Evolutionary conservation across 2,797 vertebrate species (phyloP).

Genomic region (Myotis vivesi): DNA sequence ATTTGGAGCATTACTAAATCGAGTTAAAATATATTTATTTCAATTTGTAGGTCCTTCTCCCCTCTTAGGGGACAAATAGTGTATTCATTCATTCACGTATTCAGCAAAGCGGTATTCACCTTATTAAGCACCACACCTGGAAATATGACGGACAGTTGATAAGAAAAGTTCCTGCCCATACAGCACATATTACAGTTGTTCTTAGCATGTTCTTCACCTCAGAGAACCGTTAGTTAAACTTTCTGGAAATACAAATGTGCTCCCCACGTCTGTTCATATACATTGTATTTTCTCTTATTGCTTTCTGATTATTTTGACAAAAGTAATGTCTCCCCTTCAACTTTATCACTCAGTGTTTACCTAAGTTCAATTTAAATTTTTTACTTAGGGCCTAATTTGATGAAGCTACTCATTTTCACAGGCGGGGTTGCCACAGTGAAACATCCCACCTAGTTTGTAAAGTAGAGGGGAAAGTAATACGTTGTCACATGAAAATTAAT

Average conservation of each 20-base stretch:
- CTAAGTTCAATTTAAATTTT: background rate
- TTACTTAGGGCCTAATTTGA: background rate
- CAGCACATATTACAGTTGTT: background rate
- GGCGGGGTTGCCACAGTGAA: background rate
- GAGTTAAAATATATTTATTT: background rate
- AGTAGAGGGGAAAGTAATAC: background rate
- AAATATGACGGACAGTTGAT: background rate
- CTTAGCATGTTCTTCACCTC: background rate
- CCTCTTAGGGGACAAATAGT: background rate
- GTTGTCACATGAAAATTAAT: slow-evolving; percentile 52
- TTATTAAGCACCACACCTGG: background rate
- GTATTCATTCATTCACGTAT: background rate
- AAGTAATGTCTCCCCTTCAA: background rate
- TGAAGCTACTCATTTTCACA: slow-evolving; percentile 15
- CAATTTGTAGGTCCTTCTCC: background rate
- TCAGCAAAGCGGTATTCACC: background rate
- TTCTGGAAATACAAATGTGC: background rate
- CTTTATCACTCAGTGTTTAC: background rate
- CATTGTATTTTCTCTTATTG: background rate
- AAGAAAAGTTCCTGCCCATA: background rate
- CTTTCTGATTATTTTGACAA: background rate
- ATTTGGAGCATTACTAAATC: background rate
- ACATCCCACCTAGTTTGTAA: slow-evolving; percentile 29
- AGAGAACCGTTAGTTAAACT: background rate
- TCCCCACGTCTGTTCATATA: background rate